Base-by-base conservation (phyloP, 2,113 vertebrate genomes). In the Rhinolophus ferrumequinum region DNA sequence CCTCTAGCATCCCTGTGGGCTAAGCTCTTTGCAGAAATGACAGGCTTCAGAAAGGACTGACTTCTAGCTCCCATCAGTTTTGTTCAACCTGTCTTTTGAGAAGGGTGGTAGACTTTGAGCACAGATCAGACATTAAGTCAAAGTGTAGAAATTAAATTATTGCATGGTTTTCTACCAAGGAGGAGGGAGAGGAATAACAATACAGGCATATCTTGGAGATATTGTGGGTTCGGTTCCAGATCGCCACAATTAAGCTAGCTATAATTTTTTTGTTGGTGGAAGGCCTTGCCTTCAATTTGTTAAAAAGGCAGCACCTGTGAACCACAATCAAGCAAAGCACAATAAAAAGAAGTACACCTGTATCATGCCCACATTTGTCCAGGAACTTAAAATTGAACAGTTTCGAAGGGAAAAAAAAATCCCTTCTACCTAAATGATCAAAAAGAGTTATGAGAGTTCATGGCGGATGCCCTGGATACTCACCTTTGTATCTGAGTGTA, bases 41-140 rank as follows among this genome's bases (percentile, higher is more conserved):
- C 11, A 5, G 35, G 21, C 47, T 87, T 84, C 2, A 24, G 73
- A 18, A 44, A 24, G 73, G 22, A 35, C 44, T 18, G 35, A 72
- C 84, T 97, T 94, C 97, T 94, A 67, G 73, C 67, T 94, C 90
- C 97, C 18, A 38, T 95, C 87, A 66, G 60, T 90, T 97, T 96
- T 95, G 88, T 82, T 97, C 83, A 92, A 73, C 38, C 62, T 95
- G 76, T 86, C 90, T 81, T 0, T 0, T 9, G 16, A 58, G 38
- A 94, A 97, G 90, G 90, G 64, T 95, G 76, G 79, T 62, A 69
- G 70, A 90, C 72, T 94, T 92, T 82, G 97, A 93, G 56, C 21
- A 87, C 47, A 88, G 66, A 82, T 60, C 16, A 88, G 84, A 95
- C 33, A 84, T 89, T 88, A 97, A 80, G 76, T 54, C 77, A 95